Conservation (phyloP, 2,797 vertebrate genomes). For the Lindbergichthys nudifrons region DNA sequence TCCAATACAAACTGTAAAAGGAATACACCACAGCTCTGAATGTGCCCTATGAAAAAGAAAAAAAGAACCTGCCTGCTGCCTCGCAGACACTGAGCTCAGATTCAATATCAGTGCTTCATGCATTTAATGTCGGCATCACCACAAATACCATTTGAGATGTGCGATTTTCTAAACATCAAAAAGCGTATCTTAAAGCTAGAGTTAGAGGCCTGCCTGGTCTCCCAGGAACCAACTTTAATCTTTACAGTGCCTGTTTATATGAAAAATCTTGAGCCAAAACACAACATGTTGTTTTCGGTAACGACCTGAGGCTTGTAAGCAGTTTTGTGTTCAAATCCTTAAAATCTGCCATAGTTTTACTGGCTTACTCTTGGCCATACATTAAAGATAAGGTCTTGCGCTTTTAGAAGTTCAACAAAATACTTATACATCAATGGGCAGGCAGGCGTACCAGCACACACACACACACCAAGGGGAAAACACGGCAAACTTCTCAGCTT, state of each 20-base stretch:
- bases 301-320: constrained; percentile 62
- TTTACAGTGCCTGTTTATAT: constrained; percentile 62
- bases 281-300: constrained; percentile 56
- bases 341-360: constrained; percentile 66
- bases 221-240: constrained; percentile 73
- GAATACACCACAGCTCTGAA: constrained; percentile 19
- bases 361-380: constrained; percentile 55
- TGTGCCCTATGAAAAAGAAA: neutral
- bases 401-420: constrained; percentile 46
- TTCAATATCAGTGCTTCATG: constrained; percentile 54
- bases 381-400: constrained; percentile 63
- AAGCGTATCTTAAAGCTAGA: constrained; percentile 64
- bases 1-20: constrained; percentile 41
- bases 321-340: constrained; percentile 54
- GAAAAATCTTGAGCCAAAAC: constrained; percentile 59
- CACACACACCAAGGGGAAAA: constrained; percentile 23
- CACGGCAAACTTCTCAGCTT: constrained; percentile 30
- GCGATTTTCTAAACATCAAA: constrained; percentile 69
- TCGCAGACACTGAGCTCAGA: constrained; percentile 48
- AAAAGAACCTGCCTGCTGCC: constrained; percentile 30
- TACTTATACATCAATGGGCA: constrained; percentile 22
- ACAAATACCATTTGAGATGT: constrained; percentile 68
- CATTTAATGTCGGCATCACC: constrained; percentile 64
- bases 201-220: constrained; percentile 68
- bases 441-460: constrained; percentile 12